phyloP scores from a whole-genome alignment of 2,888 invertebrate genomes.

The Rhagophthalmus giganteus region DNA sequence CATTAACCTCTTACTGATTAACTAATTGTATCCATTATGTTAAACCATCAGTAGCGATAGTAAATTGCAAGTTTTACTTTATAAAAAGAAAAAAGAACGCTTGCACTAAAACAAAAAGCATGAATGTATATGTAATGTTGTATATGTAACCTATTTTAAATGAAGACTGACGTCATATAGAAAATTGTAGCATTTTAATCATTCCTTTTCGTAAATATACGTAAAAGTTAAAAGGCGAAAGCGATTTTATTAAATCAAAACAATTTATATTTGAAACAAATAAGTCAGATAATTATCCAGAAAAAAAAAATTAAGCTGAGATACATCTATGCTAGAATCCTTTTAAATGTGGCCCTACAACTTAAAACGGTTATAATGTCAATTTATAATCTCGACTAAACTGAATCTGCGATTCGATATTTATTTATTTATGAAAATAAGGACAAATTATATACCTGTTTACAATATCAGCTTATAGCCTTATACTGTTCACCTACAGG shows the following conservation, averaged over 20 bases:
- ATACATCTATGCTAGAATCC: no score
- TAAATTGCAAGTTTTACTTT: slow-evolving; percentile 33
- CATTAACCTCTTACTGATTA: slow-evolving; percentile 6
- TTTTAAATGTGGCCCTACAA: no score
- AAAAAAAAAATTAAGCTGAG: no score
- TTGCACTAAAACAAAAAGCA: slow-evolving; percentile 42
- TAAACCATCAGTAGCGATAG: slow-evolving; percentile 34
- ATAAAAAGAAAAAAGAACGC: slow-evolving; percentile 41
- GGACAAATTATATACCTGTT: no score
- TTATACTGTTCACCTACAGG: no score
- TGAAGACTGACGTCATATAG: slow-evolving; percentile 52
- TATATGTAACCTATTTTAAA: slow-evolving; percentile 51
- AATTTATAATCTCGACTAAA: no score
- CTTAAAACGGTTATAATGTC: no score
- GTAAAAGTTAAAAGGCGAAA: slow-evolving; percentile 6
- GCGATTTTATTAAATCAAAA: slow-evolving; percentile 4
- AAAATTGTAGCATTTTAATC: slow-evolving; percentile 22
- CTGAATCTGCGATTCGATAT: no score
- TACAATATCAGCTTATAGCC: no score
- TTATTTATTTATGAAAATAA: no score
- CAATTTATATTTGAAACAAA: neutral
- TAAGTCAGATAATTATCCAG: no score
- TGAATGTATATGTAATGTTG: slow-evolving; percentile 51
- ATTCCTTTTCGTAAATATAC: slow-evolving; percentile 6
- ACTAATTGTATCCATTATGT: slow-evolving; percentile 26